Base-by-base conservation (phyloP, 1,140 invertebrate genomes). In the Drosophila biarmipes region DNA sequence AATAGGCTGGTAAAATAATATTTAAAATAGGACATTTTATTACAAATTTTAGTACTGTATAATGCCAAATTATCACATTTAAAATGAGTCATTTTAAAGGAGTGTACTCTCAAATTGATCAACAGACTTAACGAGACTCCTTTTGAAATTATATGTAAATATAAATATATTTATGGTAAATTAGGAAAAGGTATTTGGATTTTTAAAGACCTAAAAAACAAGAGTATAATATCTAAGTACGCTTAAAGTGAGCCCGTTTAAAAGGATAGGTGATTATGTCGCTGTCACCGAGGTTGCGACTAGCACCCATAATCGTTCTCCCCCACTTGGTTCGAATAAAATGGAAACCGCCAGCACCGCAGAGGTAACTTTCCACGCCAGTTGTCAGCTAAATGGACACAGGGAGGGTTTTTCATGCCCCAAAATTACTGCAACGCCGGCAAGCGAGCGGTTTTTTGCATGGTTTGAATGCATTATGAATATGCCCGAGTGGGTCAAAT, bases 401-500 rank as follows among this genome's bases (percentile, higher is more conserved):
- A 14, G 35, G 12, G 11, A 38, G 14, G 17, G 11, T 19, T 12
- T 14, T 34, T n/a, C 1, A 3, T 6, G 10, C 6, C 40, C 40
- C 17, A 31, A 69, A 64, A 55, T 7, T 45, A 15, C 12, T 19
- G n/a, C 24, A 63, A 37, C 40, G 29, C 7, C 21, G 45, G 29
- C 15, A 27, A 12, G 17, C 1, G 6, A 24, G 3, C 15, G 53
- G 10, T 17, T 31, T 48, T 15, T 34, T 15, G 31, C 38, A n/a
- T n/a, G 43, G 46, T 57, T 63, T 61, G 77, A 66, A 55, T 73
- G 81, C 68, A 86, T 86, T 85, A 81, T 85, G 82, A 85, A 81
- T 85, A 87, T 85, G 73, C 67, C 56, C 68, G 67, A 76, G 67
- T 68, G 45, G 43, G 51, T 45, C 48, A 58, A 49, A 46, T 53